A percentile compares a stretch with the other conserved stretches of the same genome.
Conservation (phyloP, 2,113 vertebrate species). For the Lagenorhynchus albirostris region DNA sequence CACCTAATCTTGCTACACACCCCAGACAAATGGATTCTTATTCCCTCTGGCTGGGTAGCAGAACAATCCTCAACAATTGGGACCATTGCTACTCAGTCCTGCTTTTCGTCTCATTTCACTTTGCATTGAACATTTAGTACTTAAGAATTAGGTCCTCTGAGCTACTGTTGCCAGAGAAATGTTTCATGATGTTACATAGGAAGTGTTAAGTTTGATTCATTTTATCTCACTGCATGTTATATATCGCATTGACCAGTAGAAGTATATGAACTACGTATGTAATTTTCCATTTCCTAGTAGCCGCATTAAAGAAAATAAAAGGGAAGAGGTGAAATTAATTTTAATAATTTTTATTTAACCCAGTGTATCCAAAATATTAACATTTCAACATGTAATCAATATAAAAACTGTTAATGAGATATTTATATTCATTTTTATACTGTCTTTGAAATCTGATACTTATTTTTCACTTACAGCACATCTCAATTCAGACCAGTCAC, state of each 20-base stretch:
- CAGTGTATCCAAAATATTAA: background rate
- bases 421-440: background rate
- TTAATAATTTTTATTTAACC: background rate
- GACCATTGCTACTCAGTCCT: background rate
- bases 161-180: background rate
- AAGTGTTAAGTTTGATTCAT: background rate
- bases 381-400: background rate
- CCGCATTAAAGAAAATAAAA: background rate
- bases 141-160: background rate
- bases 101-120: background rate
- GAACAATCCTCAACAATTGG: conserved; percentile 7
- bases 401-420: background rate
- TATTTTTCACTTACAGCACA: background rate
- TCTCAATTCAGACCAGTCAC: background rate
- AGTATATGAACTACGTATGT: background rate
- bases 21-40: background rate
- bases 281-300: background rate
- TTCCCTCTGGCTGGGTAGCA: background rate
- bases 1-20: background rate
- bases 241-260: background rate
- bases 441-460: background rate
- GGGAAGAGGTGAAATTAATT: background rate
- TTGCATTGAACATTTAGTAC: background rate
- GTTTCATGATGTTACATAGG: background rate
- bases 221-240: background rate